Conservation (phyloP, 2,113 vertebrate species). For the Camelus bactrianus region DNA sequence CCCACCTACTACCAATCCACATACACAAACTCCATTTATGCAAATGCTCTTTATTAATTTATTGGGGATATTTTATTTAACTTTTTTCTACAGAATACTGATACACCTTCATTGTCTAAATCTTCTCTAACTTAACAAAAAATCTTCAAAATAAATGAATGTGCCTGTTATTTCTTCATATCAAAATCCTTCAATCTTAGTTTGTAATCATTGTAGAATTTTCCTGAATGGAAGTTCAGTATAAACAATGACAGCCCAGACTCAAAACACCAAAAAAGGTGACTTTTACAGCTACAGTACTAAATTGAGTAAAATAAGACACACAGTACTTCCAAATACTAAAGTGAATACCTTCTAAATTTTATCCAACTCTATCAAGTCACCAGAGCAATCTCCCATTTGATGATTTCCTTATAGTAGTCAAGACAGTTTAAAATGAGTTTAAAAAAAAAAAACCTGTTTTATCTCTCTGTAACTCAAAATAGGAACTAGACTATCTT, state of each 20-base stretch:
- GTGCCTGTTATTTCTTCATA: background rate
- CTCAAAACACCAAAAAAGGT: background rate
- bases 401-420: background rate
- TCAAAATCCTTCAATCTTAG: background rate
- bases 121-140: constrained; percentile 33
- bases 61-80: background rate
- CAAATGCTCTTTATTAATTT: constrained; percentile 24
- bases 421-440: constrained; percentile 5
- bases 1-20: background rate
- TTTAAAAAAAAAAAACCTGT: background rate
- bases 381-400: background rate
- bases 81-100: background rate
- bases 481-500: background rate
- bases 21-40: background rate
- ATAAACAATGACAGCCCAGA: background rate
- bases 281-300: background rate
- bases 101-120: background rate
- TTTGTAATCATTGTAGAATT: constrained; percentile 3
- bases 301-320: background rate
- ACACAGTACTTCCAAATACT: background rate
- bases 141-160: background rate
- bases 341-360: background rate
- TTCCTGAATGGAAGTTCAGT: background rate
- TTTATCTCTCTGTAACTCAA: constrained; percentile 15
- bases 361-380: background rate